Conservation (phyloP, 2,113 vertebrate genomes). For the Centropristis striata region DNA sequence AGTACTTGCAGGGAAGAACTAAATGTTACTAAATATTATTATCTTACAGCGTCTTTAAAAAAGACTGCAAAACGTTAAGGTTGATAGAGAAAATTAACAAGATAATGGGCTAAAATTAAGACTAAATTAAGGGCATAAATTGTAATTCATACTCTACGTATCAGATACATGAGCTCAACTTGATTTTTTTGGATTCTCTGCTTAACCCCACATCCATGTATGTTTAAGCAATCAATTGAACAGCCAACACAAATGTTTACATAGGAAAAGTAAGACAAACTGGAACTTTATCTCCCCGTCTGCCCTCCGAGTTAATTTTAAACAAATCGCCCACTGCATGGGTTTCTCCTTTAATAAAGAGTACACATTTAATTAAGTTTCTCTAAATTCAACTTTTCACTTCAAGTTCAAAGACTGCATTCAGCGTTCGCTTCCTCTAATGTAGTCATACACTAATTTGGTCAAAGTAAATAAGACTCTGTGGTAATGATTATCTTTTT, state of each 20-base stretch:
- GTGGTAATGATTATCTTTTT: constrained; percentile 75
- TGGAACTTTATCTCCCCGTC: constrained; percentile 48
- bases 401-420: constrained; percentile 74
- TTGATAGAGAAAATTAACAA: constrained; percentile 1
- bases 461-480: constrained; percentile 73
- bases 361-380: constrained; percentile 69
- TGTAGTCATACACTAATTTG: constrained; percentile 67
- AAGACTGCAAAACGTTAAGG: not conserved
- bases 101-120: not conserved
- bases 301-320: constrained; percentile 61
- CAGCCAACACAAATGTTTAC: constrained; percentile 53
- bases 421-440: constrained; percentile 51
- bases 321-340: constrained; percentile 59
- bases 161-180: not conserved
- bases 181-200: not conserved
- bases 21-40: constrained; percentile 43
- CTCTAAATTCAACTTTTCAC: constrained; percentile 60
- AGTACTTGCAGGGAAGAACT: constrained; percentile 21
- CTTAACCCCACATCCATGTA: constrained; percentile 37
- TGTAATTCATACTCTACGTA: not conserved
- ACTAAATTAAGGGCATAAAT: not conserved
- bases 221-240: constrained; percentile 38
- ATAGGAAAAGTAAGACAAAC: constrained; percentile 48
- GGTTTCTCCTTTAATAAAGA: constrained; percentile 56
- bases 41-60: constrained; percentile 5